Percentiles rank a stretch among this genome's conserved stretches.
Conservation (phyloP, 2,888 invertebrate genomes). For the Notocelia uddmanniana region DNA sequence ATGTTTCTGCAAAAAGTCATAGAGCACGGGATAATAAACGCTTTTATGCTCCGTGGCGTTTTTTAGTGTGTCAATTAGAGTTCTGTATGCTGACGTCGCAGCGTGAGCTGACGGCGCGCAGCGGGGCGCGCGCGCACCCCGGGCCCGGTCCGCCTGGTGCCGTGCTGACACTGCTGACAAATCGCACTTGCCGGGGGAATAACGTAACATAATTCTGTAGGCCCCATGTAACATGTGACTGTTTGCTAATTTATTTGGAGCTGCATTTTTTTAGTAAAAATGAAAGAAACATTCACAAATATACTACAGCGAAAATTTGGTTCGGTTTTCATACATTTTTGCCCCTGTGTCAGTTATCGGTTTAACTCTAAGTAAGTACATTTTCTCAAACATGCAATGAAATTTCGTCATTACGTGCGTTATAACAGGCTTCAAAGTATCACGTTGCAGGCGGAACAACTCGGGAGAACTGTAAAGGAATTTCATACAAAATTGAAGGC, state of each 20-base stretch:
- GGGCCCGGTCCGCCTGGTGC: constrained; percentile 55
- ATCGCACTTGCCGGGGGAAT: constrained; percentile 52
- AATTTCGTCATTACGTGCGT: no score
- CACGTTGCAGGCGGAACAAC: no score
- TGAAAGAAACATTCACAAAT: no score
- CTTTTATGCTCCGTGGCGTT: constrained; percentile 71
- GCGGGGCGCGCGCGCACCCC: constrained; percentile 57
- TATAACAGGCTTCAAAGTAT: no score
- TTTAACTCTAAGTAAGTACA: no score
- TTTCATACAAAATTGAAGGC: no score
- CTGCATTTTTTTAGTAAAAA: constrained; percentile 31
- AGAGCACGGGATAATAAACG: constrained; percentile 55
- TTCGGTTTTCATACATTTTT: constrained; percentile 2
- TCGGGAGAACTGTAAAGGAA: no score
- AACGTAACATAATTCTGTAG: constrained; percentile 1
- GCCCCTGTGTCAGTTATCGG: neutral
- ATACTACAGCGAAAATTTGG: no score
- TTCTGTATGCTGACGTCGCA: constrained; percentile 78
- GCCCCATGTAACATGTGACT: constrained; percentile 3
- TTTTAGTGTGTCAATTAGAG: constrained; percentile 85
- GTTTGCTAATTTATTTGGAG: neutral
- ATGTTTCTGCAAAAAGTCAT: constrained; percentile 47
- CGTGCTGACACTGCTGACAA: constrained; percentile 46
- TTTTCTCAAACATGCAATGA: no score
- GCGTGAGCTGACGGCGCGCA: constrained; percentile 68